These are phyloP conservation scores for Sander lucioperca DNA, from an alignment of 2,113 vertebrate species.

Conservation along the genomic window DNA sequence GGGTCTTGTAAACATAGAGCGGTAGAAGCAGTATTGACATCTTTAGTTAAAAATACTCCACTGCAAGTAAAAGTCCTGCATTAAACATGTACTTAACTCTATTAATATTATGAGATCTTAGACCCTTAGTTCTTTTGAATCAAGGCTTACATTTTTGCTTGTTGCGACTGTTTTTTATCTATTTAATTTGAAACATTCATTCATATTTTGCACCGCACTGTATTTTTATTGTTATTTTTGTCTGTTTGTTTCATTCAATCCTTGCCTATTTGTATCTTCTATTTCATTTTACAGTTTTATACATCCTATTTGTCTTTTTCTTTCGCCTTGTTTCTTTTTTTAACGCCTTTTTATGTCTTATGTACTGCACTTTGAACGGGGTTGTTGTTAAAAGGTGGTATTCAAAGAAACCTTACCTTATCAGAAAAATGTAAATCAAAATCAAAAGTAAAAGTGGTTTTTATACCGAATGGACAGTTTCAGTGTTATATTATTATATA, in stretches of 20 bases:
- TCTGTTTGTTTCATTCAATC: rapidly evolving
- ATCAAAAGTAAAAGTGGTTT: background rate
- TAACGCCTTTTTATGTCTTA: no score
- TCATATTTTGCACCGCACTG: no score
- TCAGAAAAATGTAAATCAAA: background rate
- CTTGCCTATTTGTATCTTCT: background rate
- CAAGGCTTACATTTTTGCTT: background rate
- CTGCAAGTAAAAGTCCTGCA: background rate
- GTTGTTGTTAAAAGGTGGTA: background rate
- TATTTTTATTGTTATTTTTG: background rate
- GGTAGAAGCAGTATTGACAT: background rate
- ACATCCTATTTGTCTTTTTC: background rate
- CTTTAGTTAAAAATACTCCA: background rate
- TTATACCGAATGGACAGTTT: background rate
- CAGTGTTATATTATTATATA: background rate
- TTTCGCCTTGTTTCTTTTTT: background rate
- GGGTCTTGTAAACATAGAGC: background rate
- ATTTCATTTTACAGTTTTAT: background rate
- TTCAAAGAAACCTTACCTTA: no score
- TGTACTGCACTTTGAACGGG: background rate
- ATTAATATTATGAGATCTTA: background rate
- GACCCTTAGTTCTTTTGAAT: background rate
- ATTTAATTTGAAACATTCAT: background rate
- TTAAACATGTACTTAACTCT: background rate
- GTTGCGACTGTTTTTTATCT: background rate